phyloP scores from a whole-genome alignment of 2,888 invertebrate genomes.

The Trachelus troglodyta region DNA sequence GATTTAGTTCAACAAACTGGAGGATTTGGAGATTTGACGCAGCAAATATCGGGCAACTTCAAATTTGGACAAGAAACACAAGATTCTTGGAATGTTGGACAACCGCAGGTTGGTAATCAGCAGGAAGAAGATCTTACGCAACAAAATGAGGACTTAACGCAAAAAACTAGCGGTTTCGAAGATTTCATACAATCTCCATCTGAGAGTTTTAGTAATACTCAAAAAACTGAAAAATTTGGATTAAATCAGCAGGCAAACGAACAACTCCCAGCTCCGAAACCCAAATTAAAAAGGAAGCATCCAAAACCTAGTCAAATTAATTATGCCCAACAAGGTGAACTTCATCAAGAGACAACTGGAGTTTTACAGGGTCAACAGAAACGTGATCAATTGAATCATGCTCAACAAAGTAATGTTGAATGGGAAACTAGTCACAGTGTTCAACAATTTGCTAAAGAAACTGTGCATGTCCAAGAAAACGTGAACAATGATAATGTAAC shows the following conservation, averaged over 20 bases:
- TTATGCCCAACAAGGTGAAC: background rate
- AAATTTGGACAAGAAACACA: conserved; percentile 22
- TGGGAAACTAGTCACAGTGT: background rate
- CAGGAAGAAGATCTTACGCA: conserved; percentile 36
- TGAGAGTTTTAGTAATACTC: conserved; percentile 7
- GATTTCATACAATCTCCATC: conserved; percentile 19
- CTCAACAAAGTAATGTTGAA: background rate
- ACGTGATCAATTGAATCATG: background rate
- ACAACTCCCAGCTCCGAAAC: conserved; percentile 1
- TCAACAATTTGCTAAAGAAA: background rate
- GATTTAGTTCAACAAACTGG: conserved; percentile 27
- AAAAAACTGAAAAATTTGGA: conserved; percentile 23
- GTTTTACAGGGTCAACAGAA: background rate
- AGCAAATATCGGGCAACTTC: conserved; percentile 17
- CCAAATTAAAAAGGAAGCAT: background rate
- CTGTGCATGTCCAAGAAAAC: background rate
- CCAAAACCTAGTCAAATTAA: background rate
- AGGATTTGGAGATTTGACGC: conserved; percentile 27
- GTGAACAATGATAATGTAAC: background rate
- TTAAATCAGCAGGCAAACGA: background rate
- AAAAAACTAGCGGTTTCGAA: conserved; percentile 25
- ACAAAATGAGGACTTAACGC: conserved; percentile 46
- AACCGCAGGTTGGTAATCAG: conserved; percentile 23
- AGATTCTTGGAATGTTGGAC: conserved; percentile 5
- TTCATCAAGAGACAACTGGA: background rate